Conservation (phyloP, 1,140 invertebrate genomes). For the Atta colombica region DNA sequence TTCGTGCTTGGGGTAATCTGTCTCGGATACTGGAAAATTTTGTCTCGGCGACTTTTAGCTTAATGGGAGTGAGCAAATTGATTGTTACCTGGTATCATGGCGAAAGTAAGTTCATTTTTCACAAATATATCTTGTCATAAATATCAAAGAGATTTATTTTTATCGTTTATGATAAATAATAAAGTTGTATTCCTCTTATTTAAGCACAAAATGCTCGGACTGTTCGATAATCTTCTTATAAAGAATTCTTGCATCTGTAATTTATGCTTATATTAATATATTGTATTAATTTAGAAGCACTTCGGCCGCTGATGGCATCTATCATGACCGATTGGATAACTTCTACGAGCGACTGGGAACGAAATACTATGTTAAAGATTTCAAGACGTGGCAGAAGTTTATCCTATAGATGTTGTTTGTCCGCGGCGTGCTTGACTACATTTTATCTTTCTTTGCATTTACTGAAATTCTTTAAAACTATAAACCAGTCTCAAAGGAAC, state of each 20-base stretch:
- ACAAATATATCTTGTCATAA: neutral
- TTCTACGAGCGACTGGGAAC: slow-evolving; percentile 8
- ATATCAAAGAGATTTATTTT: neutral
- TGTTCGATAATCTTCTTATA: neutral
- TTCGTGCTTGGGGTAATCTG: slow-evolving; percentile 36
- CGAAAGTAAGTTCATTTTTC: slow-evolving; percentile 22
- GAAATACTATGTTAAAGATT: slow-evolving; percentile 33
- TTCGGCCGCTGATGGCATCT: slow-evolving; percentile 21
- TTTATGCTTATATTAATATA: neutral
- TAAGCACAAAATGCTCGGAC: neutral
- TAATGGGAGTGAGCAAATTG: slow-evolving; percentile 15
- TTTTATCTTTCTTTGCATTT: slow-evolving; percentile 15
- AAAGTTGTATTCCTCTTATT: neutral
- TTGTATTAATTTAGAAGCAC: slow-evolving; percentile 8
- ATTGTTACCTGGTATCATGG: slow-evolving; percentile 23
- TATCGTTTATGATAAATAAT: neutral
- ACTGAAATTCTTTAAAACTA: neutral
- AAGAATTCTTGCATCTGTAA: neutral
- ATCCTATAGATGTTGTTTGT: slow-evolving; percentile 1
- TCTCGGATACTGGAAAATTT: neutral
- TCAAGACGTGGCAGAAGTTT: slow-evolving; percentile 34
- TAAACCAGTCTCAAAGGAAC: neutral
- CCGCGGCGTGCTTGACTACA: neutral
- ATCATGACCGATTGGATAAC: slow-evolving; percentile 7
- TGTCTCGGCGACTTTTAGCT: slow-evolving; percentile 20